Evolutionary conservation across 2,888 invertebrate genomes (phyloP).

Genomic region (Neoitamus cyanurus): DNA sequence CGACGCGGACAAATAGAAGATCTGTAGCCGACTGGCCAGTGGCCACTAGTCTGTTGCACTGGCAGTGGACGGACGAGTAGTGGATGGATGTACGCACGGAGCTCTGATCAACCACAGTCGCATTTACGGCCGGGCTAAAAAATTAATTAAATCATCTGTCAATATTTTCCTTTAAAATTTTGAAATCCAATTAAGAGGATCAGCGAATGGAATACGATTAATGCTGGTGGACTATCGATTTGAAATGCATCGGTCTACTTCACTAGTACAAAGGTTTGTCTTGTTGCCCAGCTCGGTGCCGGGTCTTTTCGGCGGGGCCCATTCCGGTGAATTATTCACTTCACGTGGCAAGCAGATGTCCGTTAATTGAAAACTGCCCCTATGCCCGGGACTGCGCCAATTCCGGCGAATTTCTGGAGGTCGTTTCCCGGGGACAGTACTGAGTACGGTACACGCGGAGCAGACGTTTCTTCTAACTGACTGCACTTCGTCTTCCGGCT

Average conservation of each 20-base stretch:
- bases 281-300: background rate
- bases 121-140: constrained; percentile 26
- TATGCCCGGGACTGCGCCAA: background rate
- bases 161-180: constrained; percentile 46
- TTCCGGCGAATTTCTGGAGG: background rate
- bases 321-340: background rate
- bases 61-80: background rate
- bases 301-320: background rate
- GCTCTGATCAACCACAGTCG: background rate
- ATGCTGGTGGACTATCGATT: constrained; percentile 36
- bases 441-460: background rate
- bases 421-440: background rate
- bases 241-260: constrained; percentile 42
- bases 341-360: background rate
- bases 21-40: constrained; percentile 3
- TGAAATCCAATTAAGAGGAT: constrained; percentile 44
- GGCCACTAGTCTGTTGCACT: constrained; percentile 49
- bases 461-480: background rate
- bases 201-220: constrained; percentile 36
- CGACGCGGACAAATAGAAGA: constrained; percentile 38
- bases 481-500: background rate
- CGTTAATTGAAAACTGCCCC: background rate
- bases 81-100: background rate
- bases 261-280: constrained; percentile 1
- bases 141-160: constrained; percentile 47